Evolutionary conservation across 1,140 invertebrate genomes (phyloP).

Genomic region (Acromyrmex echinatior): DNA sequence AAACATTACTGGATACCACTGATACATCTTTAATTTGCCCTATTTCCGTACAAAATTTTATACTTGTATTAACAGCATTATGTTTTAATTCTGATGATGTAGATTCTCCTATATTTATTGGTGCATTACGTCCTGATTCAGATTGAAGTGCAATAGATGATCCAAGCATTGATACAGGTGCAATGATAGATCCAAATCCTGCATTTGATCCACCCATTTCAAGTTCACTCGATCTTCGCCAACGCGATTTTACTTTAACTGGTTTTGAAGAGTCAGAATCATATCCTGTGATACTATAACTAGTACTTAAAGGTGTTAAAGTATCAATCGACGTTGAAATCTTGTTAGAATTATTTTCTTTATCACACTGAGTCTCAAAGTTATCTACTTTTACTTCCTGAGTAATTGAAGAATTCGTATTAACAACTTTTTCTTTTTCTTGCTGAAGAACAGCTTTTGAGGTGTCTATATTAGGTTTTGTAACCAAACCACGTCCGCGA

Average conservation of each 20-base stretch:
- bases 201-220: slow-evolving; percentile 89
- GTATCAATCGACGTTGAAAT: slow-evolving; percentile 72
- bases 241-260: slow-evolving; percentile 95
- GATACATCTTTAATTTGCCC: slow-evolving; percentile 52
- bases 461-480: slow-evolving; percentile 81
- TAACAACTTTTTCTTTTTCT: slow-evolving; percentile 78
- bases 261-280: slow-evolving; percentile 89
- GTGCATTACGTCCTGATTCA: slow-evolving; percentile 79
- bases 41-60: slow-evolving; percentile 55
- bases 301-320: slow-evolving; percentile 70
- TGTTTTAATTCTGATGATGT: slow-evolving; percentile 39
- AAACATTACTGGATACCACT: slow-evolving; percentile 46
- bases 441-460: slow-evolving; percentile 77
- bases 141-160: slow-evolving; percentile 83
- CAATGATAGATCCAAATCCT: slow-evolving; percentile 62
- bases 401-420: slow-evolving; percentile 59
- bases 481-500: slow-evolving; percentile 83
- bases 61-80: slow-evolving; percentile 71
- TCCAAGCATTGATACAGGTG: slow-evolving; percentile 61
- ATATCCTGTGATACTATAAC: slow-evolving; percentile 78
- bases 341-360: slow-evolving; percentile 80
- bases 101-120: slow-evolving; percentile 48
- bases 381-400: slow-evolving; percentile 77
- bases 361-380: slow-evolving; percentile 77
- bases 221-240: slow-evolving; percentile 93